Conservation (phyloP, 2,113 vertebrate species). For the Bubo bubo region DNA sequence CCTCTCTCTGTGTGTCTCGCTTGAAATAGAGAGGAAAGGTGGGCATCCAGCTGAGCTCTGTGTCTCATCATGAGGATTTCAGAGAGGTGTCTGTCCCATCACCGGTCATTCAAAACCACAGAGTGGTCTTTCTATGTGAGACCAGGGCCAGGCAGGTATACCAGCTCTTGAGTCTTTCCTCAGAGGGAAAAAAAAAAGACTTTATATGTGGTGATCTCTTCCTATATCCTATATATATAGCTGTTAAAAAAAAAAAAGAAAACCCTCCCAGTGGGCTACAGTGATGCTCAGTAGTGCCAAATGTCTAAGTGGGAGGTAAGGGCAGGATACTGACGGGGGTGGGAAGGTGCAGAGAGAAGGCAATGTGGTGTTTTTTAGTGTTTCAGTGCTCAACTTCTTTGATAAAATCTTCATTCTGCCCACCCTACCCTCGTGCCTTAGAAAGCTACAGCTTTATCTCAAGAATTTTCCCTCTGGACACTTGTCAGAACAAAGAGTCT, state of each 20-base stretch:
- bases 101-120: neutral
- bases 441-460: slow-evolving; percentile 70
- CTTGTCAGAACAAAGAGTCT: slow-evolving; percentile 71
- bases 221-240: neutral
- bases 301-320: neutral
- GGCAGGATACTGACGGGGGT: neutral
- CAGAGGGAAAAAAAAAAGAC: neutral
- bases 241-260: neutral
- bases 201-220: neutral
- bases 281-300: neutral
- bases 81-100: neutral
- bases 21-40: neutral
- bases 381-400: slow-evolving; percentile 43
- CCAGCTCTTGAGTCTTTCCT: neutral
- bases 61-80: neutral
- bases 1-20: neutral
- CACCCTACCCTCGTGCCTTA: slow-evolving; percentile 56
- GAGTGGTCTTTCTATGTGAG: neutral
- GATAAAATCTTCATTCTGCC: slow-evolving; percentile 68
- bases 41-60: fast-evolving
- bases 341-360: neutral
- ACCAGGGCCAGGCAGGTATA: neutral
- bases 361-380: neutral
- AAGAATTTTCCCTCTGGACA: slow-evolving; percentile 67
- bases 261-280: fast-evolving